phyloP scores from a whole-genome alignment of 2,888 invertebrate species.

The Pyrgus malvae region DNA sequence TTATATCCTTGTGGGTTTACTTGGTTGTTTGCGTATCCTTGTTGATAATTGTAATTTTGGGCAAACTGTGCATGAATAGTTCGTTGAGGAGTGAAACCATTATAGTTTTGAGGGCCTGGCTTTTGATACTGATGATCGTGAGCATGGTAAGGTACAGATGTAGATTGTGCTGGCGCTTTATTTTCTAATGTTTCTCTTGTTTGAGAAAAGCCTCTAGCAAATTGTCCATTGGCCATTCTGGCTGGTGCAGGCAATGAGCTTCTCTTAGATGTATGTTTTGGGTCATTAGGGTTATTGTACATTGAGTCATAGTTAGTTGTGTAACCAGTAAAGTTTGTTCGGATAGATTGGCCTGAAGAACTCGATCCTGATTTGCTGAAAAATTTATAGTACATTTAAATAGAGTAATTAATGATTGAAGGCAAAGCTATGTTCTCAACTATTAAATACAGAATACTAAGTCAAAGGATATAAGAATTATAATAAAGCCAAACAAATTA shows the following conservation, averaged over 20 bases:
- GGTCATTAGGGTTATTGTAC: conserved; percentile 68
- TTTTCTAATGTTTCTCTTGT: conserved; percentile 61
- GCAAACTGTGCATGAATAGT: conserved; percentile 64
- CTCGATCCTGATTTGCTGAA: conserved; percentile 78
- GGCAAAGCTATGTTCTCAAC: no score
- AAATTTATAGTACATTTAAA: conserved; percentile 34
- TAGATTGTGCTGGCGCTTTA: conserved; percentile 45
- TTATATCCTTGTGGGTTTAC: conserved; percentile 61
- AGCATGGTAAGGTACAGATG: conserved; percentile 62
- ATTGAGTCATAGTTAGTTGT: conserved; percentile 73
- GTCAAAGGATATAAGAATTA: no score
- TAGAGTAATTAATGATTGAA: no score
- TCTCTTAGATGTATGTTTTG: conserved; percentile 62
- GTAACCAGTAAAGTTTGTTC: conserved; percentile 72
- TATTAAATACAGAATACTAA: no score
- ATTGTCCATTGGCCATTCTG: conserved; percentile 65
- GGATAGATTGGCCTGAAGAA: conserved; percentile 74
- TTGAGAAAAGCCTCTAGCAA: conserved; percentile 55
- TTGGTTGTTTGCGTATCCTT: conserved; percentile 62
- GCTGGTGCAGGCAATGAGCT: conserved; percentile 63
- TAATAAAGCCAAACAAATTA: no score
- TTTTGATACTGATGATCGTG: conserved; percentile 78
- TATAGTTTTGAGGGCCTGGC: conserved; percentile 55
- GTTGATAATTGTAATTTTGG: conserved; percentile 67
- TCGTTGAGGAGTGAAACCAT: conserved; percentile 67